phyloP scores from a whole-genome alignment of 35 echinoderm and acorn worm genomes.

The Amphiura filiformis region DNA sequence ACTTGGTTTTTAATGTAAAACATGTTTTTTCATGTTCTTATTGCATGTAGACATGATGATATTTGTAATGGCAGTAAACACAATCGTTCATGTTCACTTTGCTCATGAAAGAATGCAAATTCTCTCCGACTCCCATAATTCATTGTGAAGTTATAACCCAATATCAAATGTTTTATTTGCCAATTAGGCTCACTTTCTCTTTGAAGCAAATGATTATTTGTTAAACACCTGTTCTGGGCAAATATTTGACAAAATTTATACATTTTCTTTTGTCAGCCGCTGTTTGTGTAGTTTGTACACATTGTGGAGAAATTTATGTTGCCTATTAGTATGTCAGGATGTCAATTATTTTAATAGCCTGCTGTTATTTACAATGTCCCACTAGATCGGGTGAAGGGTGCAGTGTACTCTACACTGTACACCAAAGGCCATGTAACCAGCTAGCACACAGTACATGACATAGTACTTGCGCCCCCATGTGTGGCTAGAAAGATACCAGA shows the following conservation, averaged over 20 bases:
- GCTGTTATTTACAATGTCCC: slow-evolving; percentile 14
- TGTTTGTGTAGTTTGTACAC: background rate
- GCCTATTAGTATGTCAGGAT: background rate
- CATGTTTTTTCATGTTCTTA: too few species aligned
- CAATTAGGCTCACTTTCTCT: background rate
- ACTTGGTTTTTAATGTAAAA: too few species aligned
- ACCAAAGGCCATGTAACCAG: too few species aligned
- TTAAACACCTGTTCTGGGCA: background rate
- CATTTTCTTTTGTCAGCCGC: background rate
- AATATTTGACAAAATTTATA: background rate
- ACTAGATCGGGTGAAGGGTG: background rate
- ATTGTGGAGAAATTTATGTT: background rate
- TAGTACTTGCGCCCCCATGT: too few species aligned
- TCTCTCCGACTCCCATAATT: background rate
- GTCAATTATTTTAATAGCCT: slow-evolving; percentile 12
- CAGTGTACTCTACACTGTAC: background rate
- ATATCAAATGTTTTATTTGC: background rate
- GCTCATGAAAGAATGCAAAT: too few species aligned
- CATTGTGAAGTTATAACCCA: background rate
- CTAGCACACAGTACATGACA: too few species aligned
- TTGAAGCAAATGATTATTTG: background rate
- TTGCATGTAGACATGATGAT: too few species aligned
- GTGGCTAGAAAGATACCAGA: too few species aligned
- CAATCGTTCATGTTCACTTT: too few species aligned
- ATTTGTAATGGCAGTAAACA: too few species aligned